Evolutionary conservation across 1,140 invertebrate species (phyloP), one percentile per base, ranked within the genome.

Genomic region (Tetraneura akinire): DNA sequence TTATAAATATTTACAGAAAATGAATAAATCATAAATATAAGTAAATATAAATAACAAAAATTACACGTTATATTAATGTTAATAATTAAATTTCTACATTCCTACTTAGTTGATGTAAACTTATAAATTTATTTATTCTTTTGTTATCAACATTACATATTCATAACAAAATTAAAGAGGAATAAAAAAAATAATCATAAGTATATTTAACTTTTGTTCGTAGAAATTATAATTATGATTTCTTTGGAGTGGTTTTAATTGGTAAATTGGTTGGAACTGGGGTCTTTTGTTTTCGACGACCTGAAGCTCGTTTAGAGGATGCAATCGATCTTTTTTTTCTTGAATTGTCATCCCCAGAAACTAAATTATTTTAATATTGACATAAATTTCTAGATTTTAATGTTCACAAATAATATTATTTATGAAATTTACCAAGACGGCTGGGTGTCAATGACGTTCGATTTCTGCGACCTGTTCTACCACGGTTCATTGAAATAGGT

Each of bases 311-410:
- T 47, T 78, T 78, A 14, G 74, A 37, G 32, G 32, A 10, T 78
- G 11, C 14, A 2, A 26, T 47, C 1, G 45, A 10, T 47, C 18
- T 78, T 62, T 60, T 78, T 62, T 26, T 78, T 45, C 8, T 60
- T 26, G 29, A 76, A 42, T 16, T 76, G 10, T 78, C 74, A 47
- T 78, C 74, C 6, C 21, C 74, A 11, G 37, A 62, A 29, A 62
- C 74, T 78, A 26, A 29, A 78, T 42, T 3, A 23, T 37, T 37
- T 78, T 47, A 10, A 47, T 47, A 76, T n/a, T 45, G 16, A 74
- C 3, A 37, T 37, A 37, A 4, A 37, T 37, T 3, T 37, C 21
- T 60, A 8, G 26, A 26, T 29, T n/a, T n/a, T 4, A 37, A 8
- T 37, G 32, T 37, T 37, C 3, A 4, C 23, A 29, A 70, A 14